Percentiles rank a stretch among this genome's conserved stretches.
Conservation (phyloP, 2,113 vertebrate genomes). For the Istiophorus platypterus region DNA sequence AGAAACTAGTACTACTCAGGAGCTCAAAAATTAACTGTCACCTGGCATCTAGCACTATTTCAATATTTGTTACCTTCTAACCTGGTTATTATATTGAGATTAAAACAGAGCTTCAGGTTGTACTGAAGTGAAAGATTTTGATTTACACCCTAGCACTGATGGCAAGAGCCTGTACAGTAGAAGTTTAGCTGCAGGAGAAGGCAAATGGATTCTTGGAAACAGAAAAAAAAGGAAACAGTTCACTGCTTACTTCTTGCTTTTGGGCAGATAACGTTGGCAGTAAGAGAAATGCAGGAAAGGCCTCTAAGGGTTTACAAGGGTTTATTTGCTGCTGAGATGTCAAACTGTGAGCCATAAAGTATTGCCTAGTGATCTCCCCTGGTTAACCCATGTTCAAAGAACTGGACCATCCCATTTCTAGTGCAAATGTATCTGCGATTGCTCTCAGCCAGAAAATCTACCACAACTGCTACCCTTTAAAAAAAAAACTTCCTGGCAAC, state of each 20-base stretch:
- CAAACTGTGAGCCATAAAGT: slow-evolving; percentile 61
- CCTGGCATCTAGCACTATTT: background rate
- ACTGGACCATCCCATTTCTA: slow-evolving; percentile 45
- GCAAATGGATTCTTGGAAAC: slow-evolving; percentile 55
- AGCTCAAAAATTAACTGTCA: slow-evolving; percentile 5
- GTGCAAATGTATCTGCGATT: slow-evolving; percentile 44
- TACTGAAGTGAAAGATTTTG: slow-evolving; percentile 33
- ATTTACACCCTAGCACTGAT: slow-evolving; percentile 37
- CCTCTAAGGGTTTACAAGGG: slow-evolving; percentile 49
- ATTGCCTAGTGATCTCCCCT: slow-evolving; percentile 62
- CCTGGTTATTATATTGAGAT: slow-evolving; percentile 1
- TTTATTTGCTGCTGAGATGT: slow-evolving; percentile 68
- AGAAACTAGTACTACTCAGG: background rate
- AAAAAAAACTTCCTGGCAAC: slow-evolving; percentile 21
- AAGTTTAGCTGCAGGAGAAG: slow-evolving; percentile 39
- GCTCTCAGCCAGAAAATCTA: slow-evolving; percentile 35
- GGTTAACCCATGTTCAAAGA: slow-evolving; percentile 73
- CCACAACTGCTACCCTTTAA: slow-evolving; percentile 23
- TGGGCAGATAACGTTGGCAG: slow-evolving; percentile 59
- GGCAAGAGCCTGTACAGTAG: background rate
- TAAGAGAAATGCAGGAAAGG: slow-evolving; percentile 46
- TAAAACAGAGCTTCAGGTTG: slow-evolving; percentile 4
- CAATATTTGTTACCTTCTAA: background rate
- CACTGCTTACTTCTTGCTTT: slow-evolving; percentile 47
- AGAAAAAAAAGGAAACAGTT: slow-evolving; percentile 25